These are phyloP conservation scores for Cabera pusaria DNA, from an alignment of 2,888 invertebrate species.

Conservation along the genomic window DNA sequence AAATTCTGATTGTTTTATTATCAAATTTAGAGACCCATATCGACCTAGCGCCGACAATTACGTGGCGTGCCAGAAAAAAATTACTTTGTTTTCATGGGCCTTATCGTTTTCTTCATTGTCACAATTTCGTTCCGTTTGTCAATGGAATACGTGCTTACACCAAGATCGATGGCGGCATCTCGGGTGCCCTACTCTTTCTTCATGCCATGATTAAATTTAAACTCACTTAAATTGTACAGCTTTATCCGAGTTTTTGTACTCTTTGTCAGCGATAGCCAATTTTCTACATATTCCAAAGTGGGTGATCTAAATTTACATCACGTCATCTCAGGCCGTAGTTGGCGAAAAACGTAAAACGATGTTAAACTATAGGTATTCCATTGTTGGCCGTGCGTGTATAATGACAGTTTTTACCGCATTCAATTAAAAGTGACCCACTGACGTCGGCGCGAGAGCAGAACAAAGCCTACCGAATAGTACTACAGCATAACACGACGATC, in stretches of 20 bases:
- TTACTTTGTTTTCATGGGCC: slow-evolving; percentile 12
- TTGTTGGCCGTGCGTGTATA: slow-evolving; percentile 74
- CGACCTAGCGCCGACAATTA: slow-evolving; percentile 31
- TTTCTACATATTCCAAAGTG: neutral
- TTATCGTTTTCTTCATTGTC: slow-evolving; percentile 12
- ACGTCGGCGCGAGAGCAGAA: slow-evolving; percentile 46
- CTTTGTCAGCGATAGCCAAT: no score
- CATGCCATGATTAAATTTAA: no score
- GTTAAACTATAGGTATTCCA: slow-evolving; percentile 44
- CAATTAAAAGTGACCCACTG: slow-evolving; percentile 79
- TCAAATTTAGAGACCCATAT: slow-evolving; percentile 29
- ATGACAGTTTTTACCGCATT: slow-evolving; percentile 69
- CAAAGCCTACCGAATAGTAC: slow-evolving; percentile 46
- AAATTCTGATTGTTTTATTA: slow-evolving; percentile 42
- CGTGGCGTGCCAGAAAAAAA: slow-evolving; percentile 9
- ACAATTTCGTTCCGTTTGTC: slow-evolving; percentile 19
- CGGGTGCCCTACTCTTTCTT: neutral
- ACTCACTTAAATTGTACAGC: no score
- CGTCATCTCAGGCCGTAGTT: slow-evolving; percentile 5
- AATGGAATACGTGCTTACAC: slow-evolving; percentile 15
- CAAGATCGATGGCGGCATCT: no score
- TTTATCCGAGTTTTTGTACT: no score
- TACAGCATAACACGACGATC: slow-evolving; percentile 38
- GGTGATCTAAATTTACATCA: neutral
- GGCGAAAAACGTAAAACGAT: slow-evolving; percentile 37